A percentile compares a stretch with the other conserved stretches of the same genome.
Evolutionary conservation across 2,113 vertebrate genomes (phyloP).

Genomic region (Erpornis zantholeuca): DNA sequence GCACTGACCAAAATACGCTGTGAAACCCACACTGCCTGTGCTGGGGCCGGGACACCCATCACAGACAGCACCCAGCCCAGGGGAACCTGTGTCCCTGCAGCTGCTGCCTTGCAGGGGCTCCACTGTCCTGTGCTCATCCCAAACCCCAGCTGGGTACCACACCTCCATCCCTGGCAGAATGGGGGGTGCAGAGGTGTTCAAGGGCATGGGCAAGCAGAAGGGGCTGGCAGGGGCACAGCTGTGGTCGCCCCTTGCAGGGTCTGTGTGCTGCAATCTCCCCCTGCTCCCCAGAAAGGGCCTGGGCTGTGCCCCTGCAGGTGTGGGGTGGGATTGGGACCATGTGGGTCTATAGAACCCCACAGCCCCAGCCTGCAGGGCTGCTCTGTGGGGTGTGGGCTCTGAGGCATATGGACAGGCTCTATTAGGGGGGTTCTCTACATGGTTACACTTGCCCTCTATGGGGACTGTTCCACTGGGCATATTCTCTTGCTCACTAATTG

Average conservation of each 20-base stretch:
- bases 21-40: not conserved
- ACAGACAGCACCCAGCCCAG: not conserved
- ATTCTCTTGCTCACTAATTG: not conserved
- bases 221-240: accelerated
- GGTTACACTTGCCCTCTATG: accelerated
- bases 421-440: not conserved
- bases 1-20: constrained; percentile 24
- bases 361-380: not conserved
- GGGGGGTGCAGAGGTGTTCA: too few species aligned
- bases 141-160: accelerated
- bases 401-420: not conserved
- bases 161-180: accelerated
- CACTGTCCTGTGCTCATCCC: accelerated
- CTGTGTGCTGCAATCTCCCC: accelerated
- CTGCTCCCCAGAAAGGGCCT: not conserved
- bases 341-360: accelerated
- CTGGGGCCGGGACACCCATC: not conserved
- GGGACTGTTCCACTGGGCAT: accelerated
- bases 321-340: not conserved
- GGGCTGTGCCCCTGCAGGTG: not conserved
- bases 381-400: not conserved
- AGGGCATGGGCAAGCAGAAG: accelerated
- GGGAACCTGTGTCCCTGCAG: accelerated
- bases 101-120: not conserved
- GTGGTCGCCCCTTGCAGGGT: not conserved